Percentiles rank a stretch among this genome's conserved stretches.
Conservation (phyloP, 2,797 vertebrate species). For the Poecilia wingei region DNA sequence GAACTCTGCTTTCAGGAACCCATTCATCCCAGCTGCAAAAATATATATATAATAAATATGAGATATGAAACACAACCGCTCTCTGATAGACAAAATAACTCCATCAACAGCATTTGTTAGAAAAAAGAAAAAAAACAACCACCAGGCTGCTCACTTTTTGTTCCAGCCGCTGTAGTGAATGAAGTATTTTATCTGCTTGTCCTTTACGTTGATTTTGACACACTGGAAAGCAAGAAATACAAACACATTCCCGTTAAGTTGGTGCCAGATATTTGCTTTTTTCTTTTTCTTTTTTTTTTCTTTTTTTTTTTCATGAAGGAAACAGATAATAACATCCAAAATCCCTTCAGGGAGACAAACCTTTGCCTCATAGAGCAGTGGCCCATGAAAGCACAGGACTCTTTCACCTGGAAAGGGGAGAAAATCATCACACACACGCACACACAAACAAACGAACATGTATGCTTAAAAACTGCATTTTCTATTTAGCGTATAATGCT, state of each 20-base stretch:
- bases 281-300: neutral
- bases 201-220: conserved; percentile 98
- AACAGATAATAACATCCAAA: neutral
- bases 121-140: too few relatives aligned
- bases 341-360: conserved; percentile 73
- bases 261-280: neutral
- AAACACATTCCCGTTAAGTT: conserved; percentile 13
- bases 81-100: neutral
- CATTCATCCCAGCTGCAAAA: conserved; percentile 98
- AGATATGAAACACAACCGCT: neutral
- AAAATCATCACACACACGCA: neutral
- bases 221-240: conserved; percentile 81
- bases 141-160: conserved; percentile 91
- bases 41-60: conserved; percentile 3
- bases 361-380: conserved; percentile 99
- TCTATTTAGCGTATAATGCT: neutral
- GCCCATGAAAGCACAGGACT: conserved; percentile 99
- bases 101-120: neutral
- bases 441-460: neutral
- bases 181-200: conserved; percentile 99
- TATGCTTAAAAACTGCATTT: neutral
- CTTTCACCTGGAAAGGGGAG: conserved; percentile 87
- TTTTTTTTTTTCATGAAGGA: conserved; percentile 9
- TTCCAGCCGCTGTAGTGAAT: conserved; percentile 99
- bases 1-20: conserved; percentile 99